These are phyloP conservation scores for Notolabrus celidotus DNA, from an alignment of 2,797 vertebrate genomes.

Conservation along the genomic window DNA sequence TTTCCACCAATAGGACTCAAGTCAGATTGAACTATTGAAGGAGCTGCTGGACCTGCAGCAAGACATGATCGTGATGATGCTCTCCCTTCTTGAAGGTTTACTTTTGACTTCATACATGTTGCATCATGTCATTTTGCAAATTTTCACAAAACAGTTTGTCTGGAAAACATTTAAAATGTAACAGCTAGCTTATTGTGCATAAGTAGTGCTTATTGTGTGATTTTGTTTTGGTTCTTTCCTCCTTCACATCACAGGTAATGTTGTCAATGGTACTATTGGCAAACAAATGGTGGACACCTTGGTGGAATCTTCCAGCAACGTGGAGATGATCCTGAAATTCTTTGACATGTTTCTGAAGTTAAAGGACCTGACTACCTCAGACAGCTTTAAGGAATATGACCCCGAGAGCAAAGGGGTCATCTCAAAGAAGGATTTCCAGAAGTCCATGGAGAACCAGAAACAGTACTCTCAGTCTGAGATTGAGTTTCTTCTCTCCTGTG, in stretches of 20 bases:
- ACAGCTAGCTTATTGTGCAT: slow-evolving; percentile 16
- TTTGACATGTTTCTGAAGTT: slow-evolving; percentile 99
- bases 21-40: slow-evolving; percentile 98
- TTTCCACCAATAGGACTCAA: slow-evolving; percentile 90
- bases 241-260: slow-evolving; percentile 89
- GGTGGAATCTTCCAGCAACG: slow-evolving; percentile 97
- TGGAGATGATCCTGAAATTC: slow-evolving; percentile 99
- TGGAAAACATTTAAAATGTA: slow-evolving; percentile 37
- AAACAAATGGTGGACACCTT: slow-evolving; percentile 99
- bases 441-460: slow-evolving; percentile 99
- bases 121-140: background rate
- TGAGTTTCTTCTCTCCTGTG: slow-evolving; percentile 96
- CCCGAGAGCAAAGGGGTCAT: slow-evolving; percentile 95
- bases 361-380: slow-evolving; percentile 97
- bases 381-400: slow-evolving; percentile 96
- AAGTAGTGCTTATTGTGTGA: slow-evolving; percentile 6
- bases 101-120: slow-evolving; percentile 7
- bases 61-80: slow-evolving; percentile 99
- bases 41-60: slow-evolving; percentile 97
- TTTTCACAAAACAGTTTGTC: slow-evolving; percentile 39
- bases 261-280: slow-evolving; percentile 98
- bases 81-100: slow-evolving; percentile 97
- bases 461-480: slow-evolving; percentile 97
- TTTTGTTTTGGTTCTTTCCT: background rate
- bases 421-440: slow-evolving; percentile 99